phyloP scores from a whole-genome alignment of 1,140 invertebrate genomes.

The Drosophila navojoa region DNA sequence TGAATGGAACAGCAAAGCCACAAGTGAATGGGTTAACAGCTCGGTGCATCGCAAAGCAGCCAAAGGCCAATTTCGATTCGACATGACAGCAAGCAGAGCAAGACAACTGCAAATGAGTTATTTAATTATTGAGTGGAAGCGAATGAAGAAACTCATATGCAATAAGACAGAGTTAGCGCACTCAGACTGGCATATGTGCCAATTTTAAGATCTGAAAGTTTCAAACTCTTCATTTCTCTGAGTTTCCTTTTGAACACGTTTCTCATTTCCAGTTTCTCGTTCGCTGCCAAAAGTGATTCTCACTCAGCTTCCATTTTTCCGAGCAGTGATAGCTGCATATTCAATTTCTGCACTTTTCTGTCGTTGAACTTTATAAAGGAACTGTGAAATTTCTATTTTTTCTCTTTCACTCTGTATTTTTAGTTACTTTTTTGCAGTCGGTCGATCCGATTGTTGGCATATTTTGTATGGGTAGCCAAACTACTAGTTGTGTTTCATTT shows the following conservation, averaged over 20 bases:
- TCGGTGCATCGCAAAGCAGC: conserved; percentile 49
- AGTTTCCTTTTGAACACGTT: no score
- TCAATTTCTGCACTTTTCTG: not conserved
- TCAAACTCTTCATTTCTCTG: no score
- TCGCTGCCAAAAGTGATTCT: no score
- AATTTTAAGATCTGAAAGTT: no score
- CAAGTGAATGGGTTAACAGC: conserved; percentile 60
- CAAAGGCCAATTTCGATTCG: not conserved
- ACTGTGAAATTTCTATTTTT: not conserved
- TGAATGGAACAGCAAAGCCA: conserved; percentile 37
- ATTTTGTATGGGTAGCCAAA: not conserved
- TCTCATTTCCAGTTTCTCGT: no score
- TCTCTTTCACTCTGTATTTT: not conserved
- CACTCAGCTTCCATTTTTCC: no score
- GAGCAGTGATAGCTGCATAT: not conserved
- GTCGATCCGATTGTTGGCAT: not conserved
- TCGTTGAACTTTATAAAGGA: not conserved
- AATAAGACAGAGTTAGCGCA: no score
- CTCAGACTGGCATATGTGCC: no score
- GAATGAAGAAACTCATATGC: no score
- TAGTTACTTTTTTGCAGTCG: not conserved
- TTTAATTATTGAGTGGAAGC: not conserved
- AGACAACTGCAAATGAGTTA: no score
- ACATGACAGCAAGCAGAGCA: no score
- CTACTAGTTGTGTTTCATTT: not conserved